Base-by-base conservation (phyloP, 2,888 invertebrate species). In the Stomorhina lunata region DNA sequence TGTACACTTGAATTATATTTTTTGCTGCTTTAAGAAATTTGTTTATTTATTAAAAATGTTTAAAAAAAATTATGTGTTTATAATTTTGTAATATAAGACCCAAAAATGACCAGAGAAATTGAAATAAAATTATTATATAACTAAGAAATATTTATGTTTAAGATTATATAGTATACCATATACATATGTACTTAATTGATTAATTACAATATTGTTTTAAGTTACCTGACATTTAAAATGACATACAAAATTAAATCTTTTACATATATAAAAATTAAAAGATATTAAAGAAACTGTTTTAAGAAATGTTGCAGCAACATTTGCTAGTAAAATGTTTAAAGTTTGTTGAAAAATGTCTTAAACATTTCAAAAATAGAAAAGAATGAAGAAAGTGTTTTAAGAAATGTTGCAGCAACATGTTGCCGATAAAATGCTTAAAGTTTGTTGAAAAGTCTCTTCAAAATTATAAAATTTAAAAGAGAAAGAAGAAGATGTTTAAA, bases 171-270 rank as follows among this genome's bases (percentile, higher is more conserved):
- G n/a, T n/a, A n/a, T n/a, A n/a, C n/a, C n/a, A n/a, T n/a, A n/a
- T 17, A 5, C 45, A 22, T 48, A 32, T 2, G 27, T 27, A 2
- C 5, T 45, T 15, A 10, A n/a, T n/a, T n/a, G n/a, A n/a, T 22
- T 53, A 53, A 53, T n/a, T n/a, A 53, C 27, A 53, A 53, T 53
- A 53, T 53, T 45, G 45, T 9, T 45, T 53, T n/a, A 48, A 25
- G 7, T 25, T 50, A 25, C n/a, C 50, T 53, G 25, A 27, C n/a
- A 27, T 27, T 27, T 27, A n/a, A 9, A 15, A 27, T 53, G n/a
- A 53, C 27, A 53, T 27, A 53, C 15, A 53, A 27, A 4, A 22
- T 48, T 48, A 5, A 22, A 27, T 27, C 6, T 27, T 27, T 53
- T 7, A 48, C 4, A 22, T n/a, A 25, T 27, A 4, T 12, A n/a